Evolutionary conservation across 1,140 invertebrate genomes (phyloP).

Genomic region (Ooceraea biroi): DNA sequence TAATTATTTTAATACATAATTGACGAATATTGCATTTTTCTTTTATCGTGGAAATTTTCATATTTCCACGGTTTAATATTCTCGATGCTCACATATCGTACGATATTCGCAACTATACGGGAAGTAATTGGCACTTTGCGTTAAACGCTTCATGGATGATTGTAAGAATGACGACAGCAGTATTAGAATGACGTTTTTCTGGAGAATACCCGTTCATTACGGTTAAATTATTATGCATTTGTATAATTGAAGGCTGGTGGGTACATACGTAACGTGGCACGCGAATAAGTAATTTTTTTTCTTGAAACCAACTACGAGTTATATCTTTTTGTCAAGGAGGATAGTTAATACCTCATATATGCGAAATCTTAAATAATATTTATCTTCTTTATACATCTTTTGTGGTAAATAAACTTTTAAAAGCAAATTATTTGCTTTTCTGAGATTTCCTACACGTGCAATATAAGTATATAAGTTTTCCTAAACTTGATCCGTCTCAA

Average conservation of each 20-base stretch:
- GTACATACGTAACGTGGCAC: neutral
- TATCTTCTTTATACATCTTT: too few species aligned
- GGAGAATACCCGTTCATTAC: neutral
- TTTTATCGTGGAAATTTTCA: conserved; percentile 3
- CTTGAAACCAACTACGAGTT: neutral
- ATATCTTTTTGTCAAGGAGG: neutral
- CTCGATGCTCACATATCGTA: neutral
- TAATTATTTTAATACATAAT: too few species aligned
- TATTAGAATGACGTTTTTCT: conserved; percentile 38
- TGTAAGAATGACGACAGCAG: conserved; percentile 18
- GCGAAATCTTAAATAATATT: too few species aligned
- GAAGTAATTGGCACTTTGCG: conserved; percentile 20
- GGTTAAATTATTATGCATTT: conserved; percentile 13
- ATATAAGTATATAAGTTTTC: too few species aligned
- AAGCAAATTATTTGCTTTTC: too few species aligned
- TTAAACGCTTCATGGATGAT: conserved; percentile 13
- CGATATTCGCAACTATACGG: neutral
- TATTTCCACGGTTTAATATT: conserved; percentile 18
- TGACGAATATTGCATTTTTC: neutral
- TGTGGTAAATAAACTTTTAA: too few species aligned
- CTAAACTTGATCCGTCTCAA: neutral
- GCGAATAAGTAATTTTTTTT: neutral
- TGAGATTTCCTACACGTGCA: too few species aligned
- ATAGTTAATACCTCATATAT: neutral
- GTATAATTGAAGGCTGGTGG: conserved; percentile 19